Evolutionary conservation across 2,888 invertebrate species (phyloP).

Genomic region (Xylota sylvarum): DNA sequence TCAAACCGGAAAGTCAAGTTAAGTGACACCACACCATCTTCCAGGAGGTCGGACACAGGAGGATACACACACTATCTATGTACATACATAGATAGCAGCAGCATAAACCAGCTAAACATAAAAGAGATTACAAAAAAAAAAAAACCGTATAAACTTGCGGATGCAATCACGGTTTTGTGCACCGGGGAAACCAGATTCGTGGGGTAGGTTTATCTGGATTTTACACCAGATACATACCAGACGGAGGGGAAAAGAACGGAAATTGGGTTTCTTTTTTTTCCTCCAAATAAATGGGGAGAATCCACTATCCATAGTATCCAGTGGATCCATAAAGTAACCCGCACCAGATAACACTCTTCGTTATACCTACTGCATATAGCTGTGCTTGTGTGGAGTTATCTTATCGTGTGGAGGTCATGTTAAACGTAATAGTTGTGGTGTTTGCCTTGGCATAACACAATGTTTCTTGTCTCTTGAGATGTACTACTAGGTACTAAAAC

Average conservation of each 20-base stretch:
- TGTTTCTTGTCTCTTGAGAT: constrained; percentile 30
- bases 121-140: not conserved
- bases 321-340: not conserved
- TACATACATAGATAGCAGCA: not conserved
- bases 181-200: constrained; percentile 66
- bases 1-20: constrained; percentile 76
- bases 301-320: not conserved
- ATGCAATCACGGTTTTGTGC: constrained; percentile 66
- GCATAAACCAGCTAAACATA: not conserved
- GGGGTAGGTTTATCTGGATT: constrained; percentile 67
- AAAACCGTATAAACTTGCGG: constrained; percentile 60
- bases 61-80: constrained; percentile 15
- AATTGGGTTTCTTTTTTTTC: constrained; percentile 29
- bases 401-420: constrained; percentile 47
- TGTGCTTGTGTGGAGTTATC: constrained; percentile 29
- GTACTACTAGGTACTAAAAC: not conserved
- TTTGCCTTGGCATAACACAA: constrained; percentile 55
- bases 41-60: constrained; percentile 71
- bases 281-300: constrained; percentile 24
- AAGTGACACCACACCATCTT: constrained; percentile 68
- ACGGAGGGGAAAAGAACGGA: constrained; percentile 16
- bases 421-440: constrained; percentile 52
- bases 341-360: constrained; percentile 30
- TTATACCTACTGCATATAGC: not conserved
- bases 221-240: constrained; percentile 21